phyloP scores from a whole-genome alignment of 2,797 vertebrate species.

The Monodelphis domestica region DNA sequence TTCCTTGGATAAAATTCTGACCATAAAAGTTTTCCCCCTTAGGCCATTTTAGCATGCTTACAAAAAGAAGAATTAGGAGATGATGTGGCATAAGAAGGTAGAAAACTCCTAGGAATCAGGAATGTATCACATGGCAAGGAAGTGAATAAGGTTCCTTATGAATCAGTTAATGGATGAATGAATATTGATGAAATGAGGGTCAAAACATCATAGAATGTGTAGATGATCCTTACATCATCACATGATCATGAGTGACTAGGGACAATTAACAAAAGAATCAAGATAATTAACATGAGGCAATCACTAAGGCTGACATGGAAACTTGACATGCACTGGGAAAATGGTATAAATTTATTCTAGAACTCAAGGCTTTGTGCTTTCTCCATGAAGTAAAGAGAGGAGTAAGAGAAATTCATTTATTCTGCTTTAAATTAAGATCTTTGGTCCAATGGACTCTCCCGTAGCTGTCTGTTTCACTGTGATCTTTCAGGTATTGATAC shows the following conservation, averaged over 20 bases:
- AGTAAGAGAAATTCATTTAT: background rate
- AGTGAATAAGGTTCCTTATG: background rate
- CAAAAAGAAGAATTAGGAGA: background rate
- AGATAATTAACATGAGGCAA: background rate
- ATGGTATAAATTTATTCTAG: background rate
- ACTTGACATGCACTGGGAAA: background rate
- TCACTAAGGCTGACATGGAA: background rate
- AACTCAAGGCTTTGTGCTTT: background rate
- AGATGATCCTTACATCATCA: background rate
- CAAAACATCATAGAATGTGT: background rate
- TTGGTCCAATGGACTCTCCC: background rate
- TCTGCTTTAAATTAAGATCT: background rate
- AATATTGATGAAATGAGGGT: background rate
- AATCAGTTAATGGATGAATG: background rate
- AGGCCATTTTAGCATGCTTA: background rate
- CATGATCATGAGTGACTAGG: background rate
- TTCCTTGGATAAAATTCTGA: constrained; percentile 4
- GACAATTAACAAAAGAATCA: background rate
- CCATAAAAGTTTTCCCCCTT: background rate
- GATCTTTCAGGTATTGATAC: background rate
- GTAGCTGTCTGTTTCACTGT: background rate
- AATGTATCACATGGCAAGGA: background rate
- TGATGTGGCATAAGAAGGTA: background rate
- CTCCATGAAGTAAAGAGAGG: background rate
- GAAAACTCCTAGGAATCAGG: background rate